Evolutionary conservation across 2,797 vertebrate species (phyloP).

Genomic region (Anolis apletophallus): DNA sequence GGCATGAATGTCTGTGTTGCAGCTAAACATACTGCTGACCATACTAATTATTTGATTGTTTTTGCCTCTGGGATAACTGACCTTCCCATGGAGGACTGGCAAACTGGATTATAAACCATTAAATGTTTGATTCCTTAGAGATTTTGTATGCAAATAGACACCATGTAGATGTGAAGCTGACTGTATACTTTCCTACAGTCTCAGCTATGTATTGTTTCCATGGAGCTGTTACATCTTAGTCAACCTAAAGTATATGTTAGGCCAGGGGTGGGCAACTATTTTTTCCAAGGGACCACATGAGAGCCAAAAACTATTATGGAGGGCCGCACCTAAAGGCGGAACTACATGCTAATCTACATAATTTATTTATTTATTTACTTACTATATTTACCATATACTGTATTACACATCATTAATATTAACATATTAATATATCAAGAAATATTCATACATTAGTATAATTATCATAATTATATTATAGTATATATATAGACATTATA

Average conservation of each 20-base stretch:
- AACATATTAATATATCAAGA: too few relatives aligned
- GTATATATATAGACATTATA: too few relatives aligned
- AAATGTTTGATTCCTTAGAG: constrained; percentile 51
- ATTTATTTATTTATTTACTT: too few relatives aligned
- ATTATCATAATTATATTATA: too few relatives aligned
- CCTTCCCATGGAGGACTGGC: constrained; percentile 57
- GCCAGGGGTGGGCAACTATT: too few relatives aligned
- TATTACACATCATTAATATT: too few relatives aligned
- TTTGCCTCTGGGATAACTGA: constrained; percentile 59
- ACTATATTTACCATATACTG: too few relatives aligned
- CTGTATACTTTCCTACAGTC: not conserved
- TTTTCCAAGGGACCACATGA: too few relatives aligned
- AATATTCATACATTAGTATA: too few relatives aligned
- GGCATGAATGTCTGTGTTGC: constrained; percentile 76
- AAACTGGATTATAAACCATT: constrained; percentile 54
- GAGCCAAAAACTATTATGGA: too few relatives aligned
- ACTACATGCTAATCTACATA: too few relatives aligned
- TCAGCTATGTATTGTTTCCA: not conserved
- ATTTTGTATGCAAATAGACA: not conserved
- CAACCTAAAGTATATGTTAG: not conserved
- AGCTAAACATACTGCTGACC: constrained; percentile 76
- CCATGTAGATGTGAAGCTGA: constrained; percentile 21
- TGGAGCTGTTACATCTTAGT: not conserved
- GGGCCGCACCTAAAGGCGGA: too few relatives aligned
- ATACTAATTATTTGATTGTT: constrained; percentile 71